Percentiles rank a stretch among this genome's conserved stretches.
These are phyloP conservation scores for Epiblema foenella DNA, from an alignment of 2,888 invertebrate genomes.

Conservation along the genomic window DNA sequence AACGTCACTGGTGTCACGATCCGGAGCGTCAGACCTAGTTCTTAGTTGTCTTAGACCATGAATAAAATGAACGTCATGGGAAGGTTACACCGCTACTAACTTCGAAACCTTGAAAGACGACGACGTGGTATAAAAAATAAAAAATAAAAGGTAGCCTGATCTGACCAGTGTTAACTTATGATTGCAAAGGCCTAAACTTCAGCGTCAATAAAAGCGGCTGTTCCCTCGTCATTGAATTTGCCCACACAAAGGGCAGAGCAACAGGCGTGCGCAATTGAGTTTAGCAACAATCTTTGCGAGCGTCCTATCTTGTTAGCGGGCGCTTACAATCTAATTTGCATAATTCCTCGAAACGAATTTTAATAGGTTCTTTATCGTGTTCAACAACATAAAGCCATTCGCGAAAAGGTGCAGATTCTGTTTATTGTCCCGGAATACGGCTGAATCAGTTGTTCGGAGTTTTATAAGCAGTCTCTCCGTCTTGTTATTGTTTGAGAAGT, in stretches of 20 bases:
- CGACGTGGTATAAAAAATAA: too few relatives aligned
- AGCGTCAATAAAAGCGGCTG: conserved; percentile 20
- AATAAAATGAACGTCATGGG: too few relatives aligned
- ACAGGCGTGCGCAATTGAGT: conserved; percentile 72
- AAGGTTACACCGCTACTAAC: too few relatives aligned
- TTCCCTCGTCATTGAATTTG: conserved; percentile 37
- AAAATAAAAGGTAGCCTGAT: neutral
- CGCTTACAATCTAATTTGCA: conserved; percentile 77
- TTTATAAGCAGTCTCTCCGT: conserved; percentile 5
- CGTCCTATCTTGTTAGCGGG: conserved; percentile 69
- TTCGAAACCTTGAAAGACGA: too few relatives aligned
- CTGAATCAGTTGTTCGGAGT: conserved; percentile 18
- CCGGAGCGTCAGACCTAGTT: too few relatives aligned
- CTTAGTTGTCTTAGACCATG: too few relatives aligned
- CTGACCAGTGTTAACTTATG: neutral
- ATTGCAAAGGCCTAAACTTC: conserved; percentile 8
- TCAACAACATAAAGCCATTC: conserved; percentile 70
- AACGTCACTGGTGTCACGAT: too few relatives aligned
- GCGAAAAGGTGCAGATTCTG: conserved; percentile 53
- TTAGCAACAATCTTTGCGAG: conserved; percentile 73
- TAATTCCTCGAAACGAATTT: conserved; percentile 77
- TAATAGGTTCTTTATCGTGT: conserved; percentile 74
- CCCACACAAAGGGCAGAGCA: conserved; percentile 57
- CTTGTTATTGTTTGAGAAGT: neutral
- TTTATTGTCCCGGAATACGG: conserved; percentile 40